Percentiles rank a stretch among this genome's conserved stretches.
Conservation (phyloP, 37 sponge, comb jelly and placozoan species). For the Crambe crambe region DNA sequence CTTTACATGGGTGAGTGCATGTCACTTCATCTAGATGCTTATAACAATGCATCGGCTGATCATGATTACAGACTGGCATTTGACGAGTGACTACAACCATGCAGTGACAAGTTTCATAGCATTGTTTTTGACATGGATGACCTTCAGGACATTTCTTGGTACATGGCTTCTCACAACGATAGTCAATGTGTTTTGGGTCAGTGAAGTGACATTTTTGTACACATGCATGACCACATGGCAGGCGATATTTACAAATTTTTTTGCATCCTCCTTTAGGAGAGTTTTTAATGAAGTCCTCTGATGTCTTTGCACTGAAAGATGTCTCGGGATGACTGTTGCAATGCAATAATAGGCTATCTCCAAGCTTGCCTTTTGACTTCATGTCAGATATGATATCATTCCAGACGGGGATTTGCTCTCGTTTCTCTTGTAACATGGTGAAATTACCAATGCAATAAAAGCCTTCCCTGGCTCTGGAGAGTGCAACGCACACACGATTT, state of each 20-base stretch:
- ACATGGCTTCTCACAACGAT: conserved; percentile 62
- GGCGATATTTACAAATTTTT: conserved; percentile 44
- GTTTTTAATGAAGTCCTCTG: conserved; percentile 49
- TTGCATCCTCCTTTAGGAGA: conserved; percentile 83
- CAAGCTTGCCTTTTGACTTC: conserved; percentile 33
- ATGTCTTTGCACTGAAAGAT: conserved; percentile 9
- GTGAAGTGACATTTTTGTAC: conserved; percentile 49
- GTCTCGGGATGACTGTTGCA: conserved; percentile 82
- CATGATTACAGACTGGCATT: conserved; percentile 49
- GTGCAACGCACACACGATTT: conserved; percentile 94
- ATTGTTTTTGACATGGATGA: conserved; percentile 39
- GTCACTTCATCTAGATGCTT: too few relatives aligned
- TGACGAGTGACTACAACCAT: background rate
- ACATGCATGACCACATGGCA: conserved; percentile 82
- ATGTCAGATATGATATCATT: conserved; percentile 50
- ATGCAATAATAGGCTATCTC: conserved; percentile 49
- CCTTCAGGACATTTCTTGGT: conserved; percentile 18
- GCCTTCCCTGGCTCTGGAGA: conserved; percentile 91
- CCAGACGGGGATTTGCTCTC: conserved; percentile 59
- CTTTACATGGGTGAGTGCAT: conserved; percentile 36
- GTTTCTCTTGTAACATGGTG: conserved; percentile 33
- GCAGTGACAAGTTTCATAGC: conserved; percentile 44
- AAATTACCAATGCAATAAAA: conserved; percentile 93
- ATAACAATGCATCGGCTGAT: conserved; percentile 14
- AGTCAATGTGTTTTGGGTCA: conserved; percentile 63